Evolutionary conservation across 2,113 vertebrate genomes (phyloP), one percentile per base, ranked within the genome.

Genomic region (Serilophus lunatus): DNA sequence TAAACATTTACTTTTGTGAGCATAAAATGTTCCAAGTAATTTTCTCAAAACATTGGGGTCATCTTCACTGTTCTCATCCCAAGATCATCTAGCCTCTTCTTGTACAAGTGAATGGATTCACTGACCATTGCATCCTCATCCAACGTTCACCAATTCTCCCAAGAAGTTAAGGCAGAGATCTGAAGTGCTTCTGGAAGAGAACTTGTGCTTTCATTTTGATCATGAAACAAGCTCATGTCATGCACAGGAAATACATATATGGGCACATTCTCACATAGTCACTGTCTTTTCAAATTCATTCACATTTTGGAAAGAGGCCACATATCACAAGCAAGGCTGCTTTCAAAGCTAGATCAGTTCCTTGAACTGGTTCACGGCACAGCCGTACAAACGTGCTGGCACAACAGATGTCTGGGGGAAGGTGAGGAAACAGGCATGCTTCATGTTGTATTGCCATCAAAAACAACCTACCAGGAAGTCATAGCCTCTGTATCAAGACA

Each of bases 321-420:
- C 36, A 23, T 10, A 76, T 36, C 42, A 56, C 9, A 45, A 0
- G 79, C 66, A 85, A 33, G 83, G 36, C 69, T 82, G 57, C 79
- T 90, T 51, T 33, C 70, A 56, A 79, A 94, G 81, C 75, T 53
- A 60, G 70, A 85, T 68, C 44, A 72, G 78, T 25, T 87, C 54
- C 45, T 61, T 85, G 85, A 69, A 85, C 78, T 92, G 95, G 92
- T 82, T 90, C 70, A 79, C 1, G 2, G 75, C 74, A 79, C 44
- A 89, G 93, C 74, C 49, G 0, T 57, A 85, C 61, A 90, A 91
- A 96, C 75, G 92, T 90, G 82, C 90, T 94, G 93, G 82, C 93
- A 96, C 88, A 88, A 69, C 96, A 96, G 95, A 96, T 95, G 96
- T 66, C 78, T 85, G 93, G 92, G 79, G 85, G 92, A 80, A 96